Evolutionary conservation across 1,140 invertebrate genomes (phyloP).

Genomic region (Sycophila sp.): DNA sequence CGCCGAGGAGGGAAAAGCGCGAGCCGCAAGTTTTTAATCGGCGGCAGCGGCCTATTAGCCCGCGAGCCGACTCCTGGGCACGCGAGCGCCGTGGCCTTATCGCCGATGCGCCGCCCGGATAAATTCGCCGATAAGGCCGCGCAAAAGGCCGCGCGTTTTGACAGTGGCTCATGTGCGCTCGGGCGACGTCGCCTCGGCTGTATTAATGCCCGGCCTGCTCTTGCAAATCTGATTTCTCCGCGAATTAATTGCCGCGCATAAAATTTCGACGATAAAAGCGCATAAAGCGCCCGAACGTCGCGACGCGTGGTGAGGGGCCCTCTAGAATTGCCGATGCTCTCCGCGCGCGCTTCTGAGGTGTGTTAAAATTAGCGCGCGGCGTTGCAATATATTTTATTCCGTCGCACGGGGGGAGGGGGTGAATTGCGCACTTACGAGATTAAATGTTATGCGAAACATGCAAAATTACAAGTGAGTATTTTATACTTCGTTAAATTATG

Average conservation of each 20-base stretch:
- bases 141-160: conserved; percentile 28
- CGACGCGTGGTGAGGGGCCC: no score
- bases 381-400: no score
- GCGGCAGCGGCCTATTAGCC: conserved; percentile 28
- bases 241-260: conserved; percentile 16
- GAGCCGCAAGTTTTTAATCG: conserved; percentile 43
- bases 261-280: conserved; percentile 3
- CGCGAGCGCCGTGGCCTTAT: conserved; percentile 48
- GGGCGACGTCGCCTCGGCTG: no score
- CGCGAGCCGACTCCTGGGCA: conserved; percentile 27
- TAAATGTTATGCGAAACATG: no score
- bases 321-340: no score
- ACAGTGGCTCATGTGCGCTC: not conserved
- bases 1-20: not conserved
- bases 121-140: conserved; percentile 45
- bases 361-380: no score
- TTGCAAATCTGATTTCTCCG: conserved; percentile 14
- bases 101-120: conserved; percentile 50
- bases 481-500: no score
- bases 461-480: no score
- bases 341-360: no score
- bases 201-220: conserved; percentile 1
- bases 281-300: no score
- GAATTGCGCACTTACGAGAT: no score
- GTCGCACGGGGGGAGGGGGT: no score